Evolutionary conservation across 2,113 vertebrate genomes (phyloP).

Genomic region (Cranoglanis bouderius): DNA sequence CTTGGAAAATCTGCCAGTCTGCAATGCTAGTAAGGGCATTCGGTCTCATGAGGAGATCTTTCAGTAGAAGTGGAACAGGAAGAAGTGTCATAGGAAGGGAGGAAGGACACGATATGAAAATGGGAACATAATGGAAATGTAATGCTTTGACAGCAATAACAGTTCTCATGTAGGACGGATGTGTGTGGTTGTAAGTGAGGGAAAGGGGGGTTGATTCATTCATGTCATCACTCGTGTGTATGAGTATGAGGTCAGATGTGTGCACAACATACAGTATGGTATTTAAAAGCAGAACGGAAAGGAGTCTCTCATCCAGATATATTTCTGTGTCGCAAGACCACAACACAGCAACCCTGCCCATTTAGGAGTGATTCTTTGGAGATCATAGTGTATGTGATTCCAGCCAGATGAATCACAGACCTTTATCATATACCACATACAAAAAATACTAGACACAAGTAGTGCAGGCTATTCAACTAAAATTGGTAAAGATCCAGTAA

Average conservation of each 20-base stretch:
- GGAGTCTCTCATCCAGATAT: neutral
- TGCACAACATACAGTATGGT: constrained; percentile 6
- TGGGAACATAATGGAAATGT: constrained; percentile 14
- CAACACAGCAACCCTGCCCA: neutral
- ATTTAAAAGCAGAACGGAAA: constrained; percentile 21
- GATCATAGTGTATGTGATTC: neutral
- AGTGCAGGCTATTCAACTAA: neutral
- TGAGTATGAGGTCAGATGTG: constrained; percentile 17
- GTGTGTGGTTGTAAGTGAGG: neutral
- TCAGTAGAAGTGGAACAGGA: constrained; percentile 30
- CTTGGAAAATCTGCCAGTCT: constrained; percentile 3
- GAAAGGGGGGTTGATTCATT: constrained; percentile 24
- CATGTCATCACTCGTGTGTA: neutral
- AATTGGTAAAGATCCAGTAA: neutral
- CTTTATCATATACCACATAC: neutral
- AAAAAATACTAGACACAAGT: neutral
- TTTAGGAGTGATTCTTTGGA: neutral
- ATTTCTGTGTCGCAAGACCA: neutral
- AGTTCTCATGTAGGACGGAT: constrained; percentile 17
- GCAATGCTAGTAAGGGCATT: neutral
- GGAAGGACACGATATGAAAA: constrained; percentile 12
- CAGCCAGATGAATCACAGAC: neutral
- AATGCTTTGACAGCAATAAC: constrained; percentile 44
- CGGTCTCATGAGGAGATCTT: constrained; percentile 6
- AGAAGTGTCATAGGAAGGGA: constrained; percentile 37